A percentile compares a stretch with the other conserved stretches of the same genome.
phyloP scores from a whole-genome alignment of 2,113 vertebrate genomes.

The Aleadryas rufinucha region DNA sequence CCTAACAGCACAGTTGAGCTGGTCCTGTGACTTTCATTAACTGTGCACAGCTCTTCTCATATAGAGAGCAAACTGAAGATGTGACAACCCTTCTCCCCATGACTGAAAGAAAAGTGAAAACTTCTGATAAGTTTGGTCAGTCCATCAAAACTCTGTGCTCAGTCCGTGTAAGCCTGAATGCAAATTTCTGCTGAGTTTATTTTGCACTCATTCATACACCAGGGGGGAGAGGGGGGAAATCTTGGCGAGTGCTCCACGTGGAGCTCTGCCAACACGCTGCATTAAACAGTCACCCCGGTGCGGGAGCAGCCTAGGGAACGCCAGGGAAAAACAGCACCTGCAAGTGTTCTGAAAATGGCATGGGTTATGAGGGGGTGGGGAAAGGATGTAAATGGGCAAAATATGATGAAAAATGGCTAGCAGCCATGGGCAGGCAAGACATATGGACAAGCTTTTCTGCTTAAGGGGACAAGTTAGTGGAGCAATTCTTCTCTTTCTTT shows the following conservation, averaged over 20 bases:
- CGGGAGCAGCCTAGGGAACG: not conserved
- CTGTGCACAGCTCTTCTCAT: slow-evolving; percentile 47
- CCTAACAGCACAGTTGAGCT: slow-evolving; percentile 59
- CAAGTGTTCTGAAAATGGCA: not conserved
- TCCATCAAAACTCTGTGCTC: not conserved
- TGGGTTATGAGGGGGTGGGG: not conserved
- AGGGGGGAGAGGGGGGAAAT: not conserved
- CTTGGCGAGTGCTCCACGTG: not conserved
- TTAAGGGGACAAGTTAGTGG: not conserved
- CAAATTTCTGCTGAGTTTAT: slow-evolving; percentile 22
- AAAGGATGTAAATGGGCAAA: not conserved
- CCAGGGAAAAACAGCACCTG: slow-evolving; percentile 5
- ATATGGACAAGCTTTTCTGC: not conserved
- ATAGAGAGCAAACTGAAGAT: not conserved
- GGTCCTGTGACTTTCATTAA: slow-evolving; percentile 63
- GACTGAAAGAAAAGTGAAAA: slow-evolving; percentile 12
- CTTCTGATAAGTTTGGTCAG: not conserved
- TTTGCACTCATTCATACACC: not conserved
- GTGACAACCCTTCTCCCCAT: not conserved
- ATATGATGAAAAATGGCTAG: not conserved
- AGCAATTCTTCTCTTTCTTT: not conserved
- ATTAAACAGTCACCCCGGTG: not conserved
- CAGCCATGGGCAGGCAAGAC: not conserved
- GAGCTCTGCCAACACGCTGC: not conserved
- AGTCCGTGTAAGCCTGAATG: not conserved